Conservation (phyloP, 2,797 vertebrate species). For the Alca torda region DNA sequence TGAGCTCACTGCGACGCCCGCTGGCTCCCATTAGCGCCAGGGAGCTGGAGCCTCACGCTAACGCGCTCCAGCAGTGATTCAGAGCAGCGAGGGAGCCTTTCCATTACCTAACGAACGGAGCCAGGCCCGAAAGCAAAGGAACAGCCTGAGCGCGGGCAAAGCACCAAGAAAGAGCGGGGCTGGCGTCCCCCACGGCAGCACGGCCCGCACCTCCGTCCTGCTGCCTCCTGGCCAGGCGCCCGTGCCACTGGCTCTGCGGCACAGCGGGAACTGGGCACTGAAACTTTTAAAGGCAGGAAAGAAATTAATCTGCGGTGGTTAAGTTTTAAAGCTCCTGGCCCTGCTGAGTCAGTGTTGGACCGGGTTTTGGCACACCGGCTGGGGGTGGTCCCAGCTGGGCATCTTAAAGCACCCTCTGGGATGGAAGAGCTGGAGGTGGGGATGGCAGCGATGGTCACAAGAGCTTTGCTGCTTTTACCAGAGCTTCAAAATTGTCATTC, state of each 20-base stretch:
- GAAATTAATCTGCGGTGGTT: neutral
- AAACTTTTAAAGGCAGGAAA: neutral
- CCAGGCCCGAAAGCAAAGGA: neutral
- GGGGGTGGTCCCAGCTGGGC: neutral
- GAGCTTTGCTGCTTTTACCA: neutral
- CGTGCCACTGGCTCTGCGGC: neutral
- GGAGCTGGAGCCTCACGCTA: neutral
- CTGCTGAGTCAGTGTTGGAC: neutral
- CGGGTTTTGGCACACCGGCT: accelerated
- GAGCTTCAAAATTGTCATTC: neutral
- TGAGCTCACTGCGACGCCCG: neutral
- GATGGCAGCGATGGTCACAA: neutral
- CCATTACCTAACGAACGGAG: neutral
- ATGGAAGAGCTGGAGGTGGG: neutral
- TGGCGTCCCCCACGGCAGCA: neutral
- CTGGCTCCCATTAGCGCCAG: neutral
- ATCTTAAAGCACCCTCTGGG: neutral
- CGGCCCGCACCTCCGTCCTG: neutral
- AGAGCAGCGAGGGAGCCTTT: neutral
- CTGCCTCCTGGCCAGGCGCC: neutral
- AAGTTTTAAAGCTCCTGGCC: neutral
- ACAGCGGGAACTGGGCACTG: neutral
- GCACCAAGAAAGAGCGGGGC: neutral
- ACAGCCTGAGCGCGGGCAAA: neutral
- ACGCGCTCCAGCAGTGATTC: neutral